phyloP scores from a whole-genome alignment of 2,113 vertebrate genomes.

The Paraplagusia blochii region DNA sequence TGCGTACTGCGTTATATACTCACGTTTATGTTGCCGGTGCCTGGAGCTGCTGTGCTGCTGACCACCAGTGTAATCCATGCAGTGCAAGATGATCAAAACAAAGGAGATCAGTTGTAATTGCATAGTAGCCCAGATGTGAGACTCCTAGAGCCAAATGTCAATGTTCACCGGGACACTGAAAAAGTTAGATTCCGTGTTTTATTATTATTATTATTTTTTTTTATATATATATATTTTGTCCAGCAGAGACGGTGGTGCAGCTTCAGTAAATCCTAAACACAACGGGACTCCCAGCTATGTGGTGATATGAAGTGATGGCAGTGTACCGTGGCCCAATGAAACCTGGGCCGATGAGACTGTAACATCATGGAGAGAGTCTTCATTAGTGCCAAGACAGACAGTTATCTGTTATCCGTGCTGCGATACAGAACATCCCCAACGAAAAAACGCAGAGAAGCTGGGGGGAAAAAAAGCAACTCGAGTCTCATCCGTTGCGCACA shows the following conservation, averaged over 20 bases:
- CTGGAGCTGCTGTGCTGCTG: conserved; percentile 91
- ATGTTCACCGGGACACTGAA: conserved; percentile 68
- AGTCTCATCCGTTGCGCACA: conserved; percentile 53
- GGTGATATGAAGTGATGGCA: conserved; percentile 64
- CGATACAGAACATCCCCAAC: conserved; percentile 58
- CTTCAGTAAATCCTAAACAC: conserved; percentile 62
- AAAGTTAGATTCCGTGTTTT: conserved; percentile 48
- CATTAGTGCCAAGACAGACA: conserved; percentile 64
- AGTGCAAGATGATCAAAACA: conserved; percentile 98
- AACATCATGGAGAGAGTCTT: conserved; percentile 77
- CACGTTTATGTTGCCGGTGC: conserved; percentile 94
- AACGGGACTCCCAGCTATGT: conserved; percentile 69
- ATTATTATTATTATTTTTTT: too few relatives aligned
- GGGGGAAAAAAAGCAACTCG: conserved; percentile 35
- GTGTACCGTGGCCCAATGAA: conserved; percentile 73
- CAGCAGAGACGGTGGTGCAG: conserved; percentile 28
- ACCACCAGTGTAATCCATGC: conserved; percentile 97
- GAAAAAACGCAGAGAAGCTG: conserved; percentile 12
- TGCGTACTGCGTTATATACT: conserved; percentile 58
- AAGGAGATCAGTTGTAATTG: conserved; percentile 98
- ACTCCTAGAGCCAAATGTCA: conserved; percentile 77
- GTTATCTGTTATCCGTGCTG: conserved; percentile 55
- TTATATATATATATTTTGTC: too few relatives aligned
- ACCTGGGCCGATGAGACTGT: conserved; percentile 76
- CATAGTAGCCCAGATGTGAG: conserved; percentile 97